Conservation (phyloP, 2,888 invertebrate species). For the Flexamia atlantica region DNA sequence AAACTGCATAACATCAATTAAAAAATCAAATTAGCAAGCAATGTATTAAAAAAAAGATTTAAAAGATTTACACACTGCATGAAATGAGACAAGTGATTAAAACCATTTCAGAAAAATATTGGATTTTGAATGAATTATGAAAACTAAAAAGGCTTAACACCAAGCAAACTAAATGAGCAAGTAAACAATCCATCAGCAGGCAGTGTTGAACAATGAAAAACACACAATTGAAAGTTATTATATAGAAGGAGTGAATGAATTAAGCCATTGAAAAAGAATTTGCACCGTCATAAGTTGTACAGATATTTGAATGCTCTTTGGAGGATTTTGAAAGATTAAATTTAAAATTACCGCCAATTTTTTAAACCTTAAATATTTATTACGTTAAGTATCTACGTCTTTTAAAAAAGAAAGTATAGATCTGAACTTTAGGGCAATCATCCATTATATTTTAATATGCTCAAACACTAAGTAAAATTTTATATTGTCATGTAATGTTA, state of each 20-base stretch:
- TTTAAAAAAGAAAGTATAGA: too few relatives aligned
- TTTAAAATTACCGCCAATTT: too few relatives aligned
- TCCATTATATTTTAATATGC: too few relatives aligned
- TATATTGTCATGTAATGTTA: too few relatives aligned
- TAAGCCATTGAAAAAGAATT: too few relatives aligned
- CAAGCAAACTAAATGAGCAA: conserved; percentile 11
- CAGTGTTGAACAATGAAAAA: background rate
- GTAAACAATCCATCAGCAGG: background rate
- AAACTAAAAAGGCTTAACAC: background rate
- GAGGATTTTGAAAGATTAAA: too few relatives aligned
- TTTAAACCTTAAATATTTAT: too few relatives aligned
- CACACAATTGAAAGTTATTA: background rate
- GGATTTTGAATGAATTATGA: background rate
- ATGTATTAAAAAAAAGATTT: background rate
- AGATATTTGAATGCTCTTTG: too few relatives aligned
- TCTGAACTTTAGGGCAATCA: too few relatives aligned
- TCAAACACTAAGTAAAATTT: too few relatives aligned
- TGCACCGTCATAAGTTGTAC: too few relatives aligned
- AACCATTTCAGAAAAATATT: background rate
- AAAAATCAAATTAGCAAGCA: background rate
- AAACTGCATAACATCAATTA: conserved; percentile 4
- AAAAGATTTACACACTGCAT: background rate
- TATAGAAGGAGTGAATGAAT: background rate
- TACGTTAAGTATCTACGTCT: too few relatives aligned
- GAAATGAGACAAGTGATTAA: background rate